Conservation (phyloP, 2,113 vertebrate species). For the Tursiops truncatus region DNA sequence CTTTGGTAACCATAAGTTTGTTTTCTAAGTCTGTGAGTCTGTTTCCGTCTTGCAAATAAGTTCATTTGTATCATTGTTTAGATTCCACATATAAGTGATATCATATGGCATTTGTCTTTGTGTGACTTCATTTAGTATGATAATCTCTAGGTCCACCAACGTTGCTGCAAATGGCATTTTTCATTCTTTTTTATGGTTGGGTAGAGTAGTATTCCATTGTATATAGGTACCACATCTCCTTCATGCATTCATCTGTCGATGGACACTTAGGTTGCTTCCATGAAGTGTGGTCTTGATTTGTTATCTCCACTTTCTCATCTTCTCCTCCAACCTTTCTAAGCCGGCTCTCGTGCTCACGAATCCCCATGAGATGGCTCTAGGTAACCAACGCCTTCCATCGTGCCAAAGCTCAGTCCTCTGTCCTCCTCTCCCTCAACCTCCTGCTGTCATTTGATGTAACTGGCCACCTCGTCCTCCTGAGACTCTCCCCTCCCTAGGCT, state of each 20-base stretch:
- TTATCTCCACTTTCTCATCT: neutral
- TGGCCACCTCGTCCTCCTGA: fast-evolving
- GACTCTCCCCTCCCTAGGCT: neutral
- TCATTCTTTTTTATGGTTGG: neutral
- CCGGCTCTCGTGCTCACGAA: too few relatives aligned
- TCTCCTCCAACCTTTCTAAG: neutral
- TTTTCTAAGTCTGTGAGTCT: neutral
- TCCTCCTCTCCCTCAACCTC: neutral
- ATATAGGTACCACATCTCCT: neutral
- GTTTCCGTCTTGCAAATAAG: neutral
- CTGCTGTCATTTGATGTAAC: neutral
- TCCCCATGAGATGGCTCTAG: fast-evolving
- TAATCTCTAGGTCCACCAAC: too few relatives aligned
- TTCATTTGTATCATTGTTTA: neutral
- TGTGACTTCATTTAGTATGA: neutral
- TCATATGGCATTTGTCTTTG: neutral
- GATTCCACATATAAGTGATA: neutral
- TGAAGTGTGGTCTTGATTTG: too few relatives aligned
- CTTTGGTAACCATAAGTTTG: neutral
- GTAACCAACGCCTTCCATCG: neutral
- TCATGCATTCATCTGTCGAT: neutral
- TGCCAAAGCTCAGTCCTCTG: neutral
- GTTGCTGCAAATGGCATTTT: neutral
- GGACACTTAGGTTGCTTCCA: neutral
- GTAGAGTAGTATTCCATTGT: neutral